Evolutionary conservation across 2,113 vertebrate genomes (phyloP).

Genomic region (Ovis canadensis): DNA sequence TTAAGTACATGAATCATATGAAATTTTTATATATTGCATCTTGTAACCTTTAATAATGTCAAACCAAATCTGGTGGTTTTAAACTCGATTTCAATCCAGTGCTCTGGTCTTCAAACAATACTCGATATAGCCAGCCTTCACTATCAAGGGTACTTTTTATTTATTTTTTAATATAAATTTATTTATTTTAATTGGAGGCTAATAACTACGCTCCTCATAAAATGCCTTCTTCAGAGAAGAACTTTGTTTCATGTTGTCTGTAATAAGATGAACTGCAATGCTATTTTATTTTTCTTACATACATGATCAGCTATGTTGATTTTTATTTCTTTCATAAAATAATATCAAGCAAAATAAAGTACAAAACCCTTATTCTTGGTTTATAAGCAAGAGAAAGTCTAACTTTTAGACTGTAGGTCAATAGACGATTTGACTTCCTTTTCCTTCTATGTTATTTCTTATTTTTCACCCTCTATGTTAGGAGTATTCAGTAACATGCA

Average conservation of each 20-base stretch:
- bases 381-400: neutral
- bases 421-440: neutral
- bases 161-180: too few relatives aligned
- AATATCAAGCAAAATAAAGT: neutral
- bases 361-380: neutral
- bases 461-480: neutral
- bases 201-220: neutral
- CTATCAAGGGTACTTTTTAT: neutral
- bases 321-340: conserved; percentile 21
- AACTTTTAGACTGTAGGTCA: neutral
- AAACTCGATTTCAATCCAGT: conserved; percentile 37
- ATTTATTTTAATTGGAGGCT: too few relatives aligned
- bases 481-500: neutral
- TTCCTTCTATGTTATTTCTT: neutral
- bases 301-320: conserved; percentile 41
- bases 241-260: neutral
- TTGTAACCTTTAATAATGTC: conserved; percentile 40
- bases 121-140: neutral
- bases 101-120: conserved; percentile 1
- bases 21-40: conserved; percentile 51
- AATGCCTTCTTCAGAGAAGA: conserved; percentile 26
- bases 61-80: neutral
- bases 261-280: neutral
- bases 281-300: conserved; percentile 16
- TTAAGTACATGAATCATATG: conserved; percentile 9